Evolutionary conservation across 1,140 invertebrate species (phyloP).

Genomic region (Heliconius congener): DNA sequence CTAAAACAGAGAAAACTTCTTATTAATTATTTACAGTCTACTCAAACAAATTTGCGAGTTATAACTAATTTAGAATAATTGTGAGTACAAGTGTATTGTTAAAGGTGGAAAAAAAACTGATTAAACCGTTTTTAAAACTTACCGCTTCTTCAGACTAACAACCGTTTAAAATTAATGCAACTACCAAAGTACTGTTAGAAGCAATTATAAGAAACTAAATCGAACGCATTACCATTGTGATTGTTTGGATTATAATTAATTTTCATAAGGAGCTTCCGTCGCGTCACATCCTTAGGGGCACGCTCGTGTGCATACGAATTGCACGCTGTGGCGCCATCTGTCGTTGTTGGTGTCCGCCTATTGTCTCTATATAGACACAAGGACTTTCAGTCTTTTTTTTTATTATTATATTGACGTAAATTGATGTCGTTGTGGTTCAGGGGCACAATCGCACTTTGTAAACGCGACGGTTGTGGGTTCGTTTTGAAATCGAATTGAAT

Average conservation of each 20-base stretch:
- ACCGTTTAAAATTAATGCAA: neutral
- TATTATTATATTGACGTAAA: neutral
- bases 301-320: constrained; percentile 62
- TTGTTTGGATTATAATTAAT: constrained; percentile 66
- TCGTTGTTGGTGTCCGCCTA: neutral
- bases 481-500: too few species aligned
- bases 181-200: neutral
- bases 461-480: too few species aligned
- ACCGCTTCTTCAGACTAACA: too few species aligned
- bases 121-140: too few species aligned
- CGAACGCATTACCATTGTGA: constrained; percentile 32
- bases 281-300: constrained; percentile 56
- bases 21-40: too few species aligned
- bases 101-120: too few species aligned
- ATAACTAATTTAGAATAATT: too few species aligned
- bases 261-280: constrained; percentile 60
- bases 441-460: too few species aligned
- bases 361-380: neutral
- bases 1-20: too few species aligned
- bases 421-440: too few species aligned
- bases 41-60: too few species aligned
- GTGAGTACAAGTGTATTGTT: too few species aligned
- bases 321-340: constrained; percentile 61
- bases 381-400: neutral
- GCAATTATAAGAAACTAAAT: constrained; percentile 19